phyloP scores from a whole-genome alignment of 1,140 invertebrate species.

The Calycopis cecrops region DNA sequence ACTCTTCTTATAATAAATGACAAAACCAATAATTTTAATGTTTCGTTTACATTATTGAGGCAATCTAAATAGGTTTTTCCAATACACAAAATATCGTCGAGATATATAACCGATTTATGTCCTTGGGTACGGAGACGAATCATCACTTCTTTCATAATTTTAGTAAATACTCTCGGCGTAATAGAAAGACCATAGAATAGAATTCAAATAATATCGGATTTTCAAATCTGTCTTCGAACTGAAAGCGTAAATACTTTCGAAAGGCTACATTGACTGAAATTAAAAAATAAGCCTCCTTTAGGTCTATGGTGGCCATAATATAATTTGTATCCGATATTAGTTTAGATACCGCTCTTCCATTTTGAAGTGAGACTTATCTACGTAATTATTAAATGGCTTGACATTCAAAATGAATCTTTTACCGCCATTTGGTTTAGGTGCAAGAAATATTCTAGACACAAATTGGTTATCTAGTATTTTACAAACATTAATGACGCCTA shows the following conservation, averaged over 20 bases:
- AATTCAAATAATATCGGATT: slow-evolving; percentile 21
- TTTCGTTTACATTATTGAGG: slow-evolving; percentile 17
- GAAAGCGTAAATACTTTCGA: slow-evolving; percentile 25
- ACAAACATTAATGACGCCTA: too few relatives aligned
- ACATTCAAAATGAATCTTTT: too few relatives aligned
- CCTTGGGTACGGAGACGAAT: slow-evolving; percentile 16
- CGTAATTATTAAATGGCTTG: too few relatives aligned
- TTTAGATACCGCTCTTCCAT: slow-evolving; percentile 27
- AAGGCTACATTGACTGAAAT: slow-evolving; percentile 15
- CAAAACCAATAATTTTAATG: slow-evolving; percentile 5
- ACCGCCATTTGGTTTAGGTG: too few relatives aligned
- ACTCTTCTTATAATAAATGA: neutral
- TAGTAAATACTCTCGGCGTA: slow-evolving; percentile 28
- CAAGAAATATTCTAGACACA: too few relatives aligned
- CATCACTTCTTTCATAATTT: slow-evolving; percentile 26
- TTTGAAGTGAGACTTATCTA: slow-evolving; percentile 26
- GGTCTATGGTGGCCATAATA: slow-evolving; percentile 28
- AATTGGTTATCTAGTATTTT: too few relatives aligned
- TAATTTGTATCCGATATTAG: slow-evolving; percentile 20
- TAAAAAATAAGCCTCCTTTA: slow-evolving; percentile 30
- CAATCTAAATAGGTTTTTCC: slow-evolving; percentile 18
- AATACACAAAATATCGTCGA: slow-evolving; percentile 29
- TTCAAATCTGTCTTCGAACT: slow-evolving; percentile 11
- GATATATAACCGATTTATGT: slow-evolving; percentile 20
- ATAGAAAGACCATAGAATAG: slow-evolving; percentile 18